phyloP scores from a whole-genome alignment of 2,888 invertebrate species.

The Limnephilus auricula region DNA sequence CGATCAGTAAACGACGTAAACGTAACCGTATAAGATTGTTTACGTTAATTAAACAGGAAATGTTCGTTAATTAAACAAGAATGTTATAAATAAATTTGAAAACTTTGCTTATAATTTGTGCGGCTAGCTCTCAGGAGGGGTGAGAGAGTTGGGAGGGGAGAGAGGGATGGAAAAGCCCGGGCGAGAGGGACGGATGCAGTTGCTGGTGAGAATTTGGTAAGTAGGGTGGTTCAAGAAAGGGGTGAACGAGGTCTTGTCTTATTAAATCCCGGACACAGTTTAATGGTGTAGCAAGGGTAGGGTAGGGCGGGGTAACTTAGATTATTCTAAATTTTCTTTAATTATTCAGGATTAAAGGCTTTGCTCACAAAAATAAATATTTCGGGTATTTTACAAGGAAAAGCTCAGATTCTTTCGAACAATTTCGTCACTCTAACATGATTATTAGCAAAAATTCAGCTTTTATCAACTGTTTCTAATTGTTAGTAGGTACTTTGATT shows the following conservation, averaged over 20 bases:
- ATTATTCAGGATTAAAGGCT: slow-evolving; percentile 44
- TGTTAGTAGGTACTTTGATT: neutral
- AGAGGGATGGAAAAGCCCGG: slow-evolving; percentile 38
- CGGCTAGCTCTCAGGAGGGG: slow-evolving; percentile 67
- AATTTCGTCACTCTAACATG: neutral
- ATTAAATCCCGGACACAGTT: slow-evolving; percentile 67
- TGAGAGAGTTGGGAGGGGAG: slow-evolving; percentile 19
- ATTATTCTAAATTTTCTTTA: slow-evolving; percentile 46
- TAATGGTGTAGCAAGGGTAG: slow-evolving; percentile 65
- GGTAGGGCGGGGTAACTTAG: slow-evolving; percentile 55
- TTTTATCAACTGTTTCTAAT: neutral
- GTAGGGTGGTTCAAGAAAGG: slow-evolving; percentile 68
- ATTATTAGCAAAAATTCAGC: neutral
- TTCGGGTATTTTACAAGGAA: slow-evolving; percentile 13
- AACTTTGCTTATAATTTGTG: slow-evolving; percentile 66
- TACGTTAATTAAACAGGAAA: slow-evolving; percentile 66
- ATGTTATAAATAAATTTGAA: slow-evolving; percentile 67
- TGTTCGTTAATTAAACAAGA: slow-evolving; percentile 67
- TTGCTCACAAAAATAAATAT: slow-evolving; percentile 36
- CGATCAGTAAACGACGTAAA: neutral
- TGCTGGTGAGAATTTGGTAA: slow-evolving; percentile 32
- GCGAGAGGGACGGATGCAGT: slow-evolving; percentile 28
- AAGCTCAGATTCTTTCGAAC: slow-evolving; percentile 1
- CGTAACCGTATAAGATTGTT: slow-evolving; percentile 48
- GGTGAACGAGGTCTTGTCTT: slow-evolving; percentile 63